These are phyloP conservation scores for Tamandua tetradactyla DNA, from an alignment of 2,797 vertebrate genomes.

Conservation along the genomic window DNA sequence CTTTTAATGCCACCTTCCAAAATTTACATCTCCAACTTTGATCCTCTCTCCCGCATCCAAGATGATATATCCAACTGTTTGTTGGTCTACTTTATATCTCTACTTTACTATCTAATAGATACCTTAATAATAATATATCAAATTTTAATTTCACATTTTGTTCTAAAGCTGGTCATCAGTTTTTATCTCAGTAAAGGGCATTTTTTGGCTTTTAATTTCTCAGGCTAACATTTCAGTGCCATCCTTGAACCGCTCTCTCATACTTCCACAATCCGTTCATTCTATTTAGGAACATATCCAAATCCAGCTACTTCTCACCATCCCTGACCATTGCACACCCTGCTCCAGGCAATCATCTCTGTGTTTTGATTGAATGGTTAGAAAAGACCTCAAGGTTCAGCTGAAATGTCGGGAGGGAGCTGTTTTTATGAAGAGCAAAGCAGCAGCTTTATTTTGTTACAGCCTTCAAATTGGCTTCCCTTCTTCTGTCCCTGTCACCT, in stretches of 20 bases:
- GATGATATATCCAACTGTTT: background rate
- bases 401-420: constrained; percentile 33
- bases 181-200: background rate
- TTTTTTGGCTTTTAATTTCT: constrained; percentile 41
- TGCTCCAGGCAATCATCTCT: background rate
- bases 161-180: background rate
- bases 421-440: constrained; percentile 16
- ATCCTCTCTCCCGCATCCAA: background rate
- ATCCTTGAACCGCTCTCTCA: background rate
- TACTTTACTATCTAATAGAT: background rate
- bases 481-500: background rate
- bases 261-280: background rate
- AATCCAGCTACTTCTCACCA: background rate
- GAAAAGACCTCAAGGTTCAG: background rate
- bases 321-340: background rate
- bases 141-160: constrained; percentile 28
- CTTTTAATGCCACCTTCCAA: background rate
- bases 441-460: constrained; percentile 1
- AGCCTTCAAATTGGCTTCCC: constrained; percentile 20
- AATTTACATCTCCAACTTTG: background rate
- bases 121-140: background rate
- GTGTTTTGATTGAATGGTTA: background rate
- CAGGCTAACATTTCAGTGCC: background rate
- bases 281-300: background rate
- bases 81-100: background rate